Base-by-base conservation (phyloP, 2,888 invertebrate species). In the Apeira syringaria region DNA sequence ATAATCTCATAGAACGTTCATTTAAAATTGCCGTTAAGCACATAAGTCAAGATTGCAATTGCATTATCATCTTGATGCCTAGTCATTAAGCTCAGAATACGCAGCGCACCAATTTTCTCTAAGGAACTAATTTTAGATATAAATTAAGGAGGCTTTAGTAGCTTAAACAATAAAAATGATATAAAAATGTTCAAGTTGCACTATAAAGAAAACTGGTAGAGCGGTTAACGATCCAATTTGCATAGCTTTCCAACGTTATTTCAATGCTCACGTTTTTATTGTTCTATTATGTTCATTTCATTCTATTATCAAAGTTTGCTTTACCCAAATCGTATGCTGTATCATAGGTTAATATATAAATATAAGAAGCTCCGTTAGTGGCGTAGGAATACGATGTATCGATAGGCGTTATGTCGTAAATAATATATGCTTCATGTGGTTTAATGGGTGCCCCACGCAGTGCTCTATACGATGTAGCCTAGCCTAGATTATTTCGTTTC, bases 141-240 rank as follows among this genome's bases (percentile, higher is more conserved):
- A 47, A 42, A 42, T 47, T 46, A 40, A 33, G 28, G 26, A 38
- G 37, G 30, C 29, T 41, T 20, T 50, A 48, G 42, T 46, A 28
- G 20, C 24, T 42, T 42, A 49, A 45, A 47, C 49, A 51, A 49
- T 50, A 51, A 50, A 50, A 63, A 63, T 49, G 51, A 53, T 47
- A 61, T 58, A 57, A 61, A 61, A 54, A 24, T 37, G 22, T 49
- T 55, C 50, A 53, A 53, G 50, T 59, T 54, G 53, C 57, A 52
- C 56, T 53, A 60, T 68, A 65, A 65, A 65, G 46, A 47, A 51
- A 59, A 64, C 55, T 57, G 65, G 54, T 66, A 59, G 62, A 59
- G 59, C 50, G 53, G 59, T 61, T 68, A 68, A 69, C 61, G 54
- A 57, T 56, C 60, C 50, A 40, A 64, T 76, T 74, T 70, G 59